Conservation (phyloP, 2,113 vertebrate genomes). For the Myodes glareolus region DNA sequence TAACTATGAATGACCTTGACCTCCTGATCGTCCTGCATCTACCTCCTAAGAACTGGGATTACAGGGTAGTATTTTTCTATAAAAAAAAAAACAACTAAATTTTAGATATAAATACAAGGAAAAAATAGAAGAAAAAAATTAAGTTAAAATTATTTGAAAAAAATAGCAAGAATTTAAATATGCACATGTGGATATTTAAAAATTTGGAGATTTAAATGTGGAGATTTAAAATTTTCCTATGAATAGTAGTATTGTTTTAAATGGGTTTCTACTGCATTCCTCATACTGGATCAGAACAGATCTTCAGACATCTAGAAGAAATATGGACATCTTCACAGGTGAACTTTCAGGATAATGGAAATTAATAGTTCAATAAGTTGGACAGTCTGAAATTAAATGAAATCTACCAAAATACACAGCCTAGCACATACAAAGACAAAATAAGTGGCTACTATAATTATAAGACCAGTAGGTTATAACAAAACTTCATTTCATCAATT, state of each 20-base stretch:
- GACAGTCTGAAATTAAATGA: conserved; percentile 53
- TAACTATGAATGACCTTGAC: not conserved
- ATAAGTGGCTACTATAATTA: not conserved
- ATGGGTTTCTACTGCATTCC: conserved; percentile 36
- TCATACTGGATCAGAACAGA: not conserved
- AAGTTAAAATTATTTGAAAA: not conserved
- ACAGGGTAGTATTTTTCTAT: not conserved
- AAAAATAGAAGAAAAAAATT: not conserved
- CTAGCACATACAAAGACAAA: not conserved
- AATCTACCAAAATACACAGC: conserved; percentile 22
- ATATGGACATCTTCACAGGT: not conserved
- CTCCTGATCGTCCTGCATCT: not conserved
- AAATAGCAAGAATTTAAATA: conserved; percentile 8
- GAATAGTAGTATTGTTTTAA: not conserved
- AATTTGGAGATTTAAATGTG: not conserved
- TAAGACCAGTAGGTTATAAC: not conserved
- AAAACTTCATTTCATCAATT: conserved; percentile 6
- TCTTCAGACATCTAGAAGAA: not conserved
- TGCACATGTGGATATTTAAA: not conserved
- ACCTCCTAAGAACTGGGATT: not conserved
- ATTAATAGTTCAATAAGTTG: not conserved
- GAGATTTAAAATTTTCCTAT: not conserved
- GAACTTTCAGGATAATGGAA: conserved; percentile 12
- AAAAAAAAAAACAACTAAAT: conserved; percentile 17
- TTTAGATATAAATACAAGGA: conserved; percentile 27